A percentile compares a stretch with the other conserved stretches of the same genome.
These are phyloP conservation scores for Diachasma alloeum DNA, from an alignment of 1,140 invertebrate species.

Conservation along the genomic window DNA sequence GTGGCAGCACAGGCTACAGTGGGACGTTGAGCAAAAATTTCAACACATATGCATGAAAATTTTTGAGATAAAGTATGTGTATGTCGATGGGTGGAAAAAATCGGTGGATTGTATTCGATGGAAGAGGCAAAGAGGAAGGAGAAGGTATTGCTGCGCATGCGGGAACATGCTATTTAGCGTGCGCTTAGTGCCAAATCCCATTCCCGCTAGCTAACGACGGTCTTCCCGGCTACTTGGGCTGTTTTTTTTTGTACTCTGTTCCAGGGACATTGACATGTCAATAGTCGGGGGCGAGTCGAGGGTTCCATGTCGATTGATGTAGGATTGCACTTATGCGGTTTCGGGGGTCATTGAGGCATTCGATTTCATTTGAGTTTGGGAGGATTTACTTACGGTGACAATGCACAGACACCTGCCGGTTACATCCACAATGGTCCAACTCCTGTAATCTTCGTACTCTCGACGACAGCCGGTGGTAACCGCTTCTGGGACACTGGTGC, in stretches of 20 bases:
- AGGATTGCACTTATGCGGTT: not conserved
- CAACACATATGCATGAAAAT: not conserved
- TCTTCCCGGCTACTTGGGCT: not conserved
- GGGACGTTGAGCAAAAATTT: not conserved
- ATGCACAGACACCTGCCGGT: not conserved
- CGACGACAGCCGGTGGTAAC: not conserved
- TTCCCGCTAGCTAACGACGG: not conserved
- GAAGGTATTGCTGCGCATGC: not conserved
- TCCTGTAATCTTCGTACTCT: not conserved
- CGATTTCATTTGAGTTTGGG: not conserved
- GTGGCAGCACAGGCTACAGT: constrained; percentile 16
- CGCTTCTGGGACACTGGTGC: not conserved
- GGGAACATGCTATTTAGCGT: not conserved
- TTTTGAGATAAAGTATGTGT: not conserved
- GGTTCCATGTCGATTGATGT: not conserved
- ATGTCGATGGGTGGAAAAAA: not conserved
- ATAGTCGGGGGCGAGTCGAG: not conserved
- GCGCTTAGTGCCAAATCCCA: not conserved
- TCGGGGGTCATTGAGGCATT: not conserved
- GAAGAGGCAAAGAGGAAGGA: not conserved
- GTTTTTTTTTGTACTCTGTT: not conserved
- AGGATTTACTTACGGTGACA: not conserved
- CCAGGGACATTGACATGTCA: constrained; percentile 14
- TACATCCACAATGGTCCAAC: not conserved
- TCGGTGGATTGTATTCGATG: not conserved